Conservation (phyloP, 2,797 vertebrate genomes). For the Gambusia yucatana region DNA sequence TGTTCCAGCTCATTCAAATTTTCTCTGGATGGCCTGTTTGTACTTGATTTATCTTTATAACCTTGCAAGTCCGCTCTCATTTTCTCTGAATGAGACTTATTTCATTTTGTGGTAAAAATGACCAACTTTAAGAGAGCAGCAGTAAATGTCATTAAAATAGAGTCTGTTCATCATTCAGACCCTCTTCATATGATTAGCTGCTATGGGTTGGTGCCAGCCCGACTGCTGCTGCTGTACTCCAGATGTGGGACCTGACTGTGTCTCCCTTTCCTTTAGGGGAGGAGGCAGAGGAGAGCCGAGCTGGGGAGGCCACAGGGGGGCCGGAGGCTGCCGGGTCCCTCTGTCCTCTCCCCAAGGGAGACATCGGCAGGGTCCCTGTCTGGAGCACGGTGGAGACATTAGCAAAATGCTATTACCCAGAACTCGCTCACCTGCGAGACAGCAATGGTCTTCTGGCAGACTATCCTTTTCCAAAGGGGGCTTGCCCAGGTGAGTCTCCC, state of each 20-base stretch:
- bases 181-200: conserved; percentile 71
- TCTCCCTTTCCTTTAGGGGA: conserved; percentile 82
- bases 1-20: neutral
- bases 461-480: conserved; percentile 80
- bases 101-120: conserved; percentile 50
- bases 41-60: conserved; percentile 39
- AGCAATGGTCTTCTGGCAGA: conserved; percentile 78
- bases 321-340: conserved; percentile 70
- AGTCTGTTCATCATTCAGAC: conserved; percentile 60
- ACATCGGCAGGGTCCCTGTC: conserved; percentile 80
- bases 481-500: conserved; percentile 80
- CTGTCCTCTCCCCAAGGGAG: conserved; percentile 79
- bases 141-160: conserved; percentile 61
- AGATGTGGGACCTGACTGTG: conserved; percentile 79
- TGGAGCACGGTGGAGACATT: conserved; percentile 82
- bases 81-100: conserved; percentile 51
- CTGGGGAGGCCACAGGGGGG: conserved; percentile 74
- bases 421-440: conserved; percentile 82
- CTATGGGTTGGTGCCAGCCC: conserved; percentile 46
- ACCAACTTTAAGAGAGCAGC: conserved; percentile 44
- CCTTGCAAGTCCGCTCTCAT: conserved; percentile 38
- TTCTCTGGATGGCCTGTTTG: conserved; percentile 12
- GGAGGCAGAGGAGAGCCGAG: conserved; percentile 81
- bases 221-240: conserved; percentile 61
- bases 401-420: conserved; percentile 83